Conservation (phyloP, 2,113 vertebrate species). For the Formicarius rufipectus region DNA sequence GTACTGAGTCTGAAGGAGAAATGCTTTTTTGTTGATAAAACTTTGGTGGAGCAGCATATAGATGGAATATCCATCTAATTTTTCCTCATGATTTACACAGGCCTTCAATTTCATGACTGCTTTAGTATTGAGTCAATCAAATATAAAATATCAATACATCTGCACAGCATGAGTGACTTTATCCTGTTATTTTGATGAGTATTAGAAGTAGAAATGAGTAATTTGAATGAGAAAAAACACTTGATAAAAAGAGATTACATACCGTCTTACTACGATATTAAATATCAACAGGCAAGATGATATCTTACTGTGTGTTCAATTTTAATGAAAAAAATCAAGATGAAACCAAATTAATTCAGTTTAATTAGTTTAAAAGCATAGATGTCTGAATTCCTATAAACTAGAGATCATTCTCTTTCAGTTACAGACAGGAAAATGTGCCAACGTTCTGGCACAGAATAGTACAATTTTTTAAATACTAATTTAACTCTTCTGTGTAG, state of each 20-base stretch:
- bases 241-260: not conserved
- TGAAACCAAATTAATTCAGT: not conserved
- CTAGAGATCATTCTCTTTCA: not conserved
- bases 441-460: not conserved
- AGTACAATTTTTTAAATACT: not conserved
- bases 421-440: not conserved
- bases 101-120: not conserved
- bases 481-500: not conserved
- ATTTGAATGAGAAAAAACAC: not conserved
- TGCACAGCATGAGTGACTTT: not conserved
- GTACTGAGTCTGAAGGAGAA: not conserved
- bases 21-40: not conserved
- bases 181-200: not conserved
- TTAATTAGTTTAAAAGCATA: not conserved
- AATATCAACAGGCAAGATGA: not conserved
- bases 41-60: not conserved
- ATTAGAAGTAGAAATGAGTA: not conserved
- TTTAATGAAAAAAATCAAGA: not conserved
- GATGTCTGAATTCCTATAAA: not conserved
- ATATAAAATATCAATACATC: conserved; percentile 2
- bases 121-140: not conserved
- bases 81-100: not conserved
- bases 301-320: not conserved
- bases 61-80: conserved; percentile 18
- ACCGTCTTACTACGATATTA: not conserved